Evolutionary conservation across 2,888 invertebrate genomes (phyloP), one percentile per base, ranked within the genome.

Genomic region (Xanthorhoe designata): DNA sequence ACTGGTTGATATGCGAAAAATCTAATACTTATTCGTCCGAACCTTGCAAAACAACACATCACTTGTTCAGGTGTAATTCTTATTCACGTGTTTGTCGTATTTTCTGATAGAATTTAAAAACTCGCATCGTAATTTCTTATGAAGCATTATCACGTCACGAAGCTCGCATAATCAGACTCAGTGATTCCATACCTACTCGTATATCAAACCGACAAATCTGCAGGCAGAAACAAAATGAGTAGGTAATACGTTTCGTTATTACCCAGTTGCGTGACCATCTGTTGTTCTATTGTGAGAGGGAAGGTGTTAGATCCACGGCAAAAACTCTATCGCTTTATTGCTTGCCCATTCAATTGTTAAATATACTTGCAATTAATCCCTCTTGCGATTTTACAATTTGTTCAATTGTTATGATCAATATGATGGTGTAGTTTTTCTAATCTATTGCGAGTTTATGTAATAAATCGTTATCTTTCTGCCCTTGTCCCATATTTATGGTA

Each of bases 231-330:
- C 47, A 17, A 47, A 47, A 47, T 47, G 2, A 15, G 38, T 38
- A 38, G 4, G 15, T 47, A 47, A 17, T 17, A 17, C 5, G 17
- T 17, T 15, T 4, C 7, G 17, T 47, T 15, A 47, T 15, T 15
- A 13, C 47, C 66, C 65, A 45, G 32, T 74, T 69, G 73, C 75
- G 74, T 76, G 76, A 72, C 77, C 63, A 51, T 62, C 54, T 62
- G 49, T 61, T 69, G 71, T 75, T 79, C 70, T 73, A 75, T 72
- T 71, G 77, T 75, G 54, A 61, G 65, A 71, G 63, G 57, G 66
- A 59, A 77, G 78, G 77, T 73, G 80, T 68, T 59, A 66, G 62
- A 77, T 72, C 72, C 67, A 57, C 70, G 59, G 71, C 71, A 77
- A 75, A 77, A 76, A 78, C 66, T 63, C 57, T 62, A 58, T 29